Conservation (phyloP, 1,140 invertebrate species). For the Pantala flavescens region DNA sequence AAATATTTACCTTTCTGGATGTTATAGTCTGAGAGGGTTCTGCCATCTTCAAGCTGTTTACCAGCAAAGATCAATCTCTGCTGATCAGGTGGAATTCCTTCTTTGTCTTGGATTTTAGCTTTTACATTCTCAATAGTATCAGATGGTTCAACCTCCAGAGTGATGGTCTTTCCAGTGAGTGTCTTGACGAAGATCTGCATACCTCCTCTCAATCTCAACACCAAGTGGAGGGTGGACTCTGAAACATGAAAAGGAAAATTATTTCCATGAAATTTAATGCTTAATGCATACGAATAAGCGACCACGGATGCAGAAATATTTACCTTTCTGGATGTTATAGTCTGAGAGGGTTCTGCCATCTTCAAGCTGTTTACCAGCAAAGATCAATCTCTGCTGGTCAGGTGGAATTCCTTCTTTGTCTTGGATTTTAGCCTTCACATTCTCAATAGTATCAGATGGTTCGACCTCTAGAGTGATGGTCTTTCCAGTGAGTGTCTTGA, state of each 20-base stretch:
- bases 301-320: no score
- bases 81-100: constrained; percentile 54
- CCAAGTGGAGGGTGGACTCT: constrained; percentile 59
- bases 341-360: constrained; percentile 71
- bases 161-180: constrained; percentile 72
- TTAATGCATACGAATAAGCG: no score
- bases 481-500: constrained; percentile 76
- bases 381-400: constrained; percentile 49
- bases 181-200: constrained; percentile 81
- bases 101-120: constrained; percentile 55
- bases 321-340: constrained; percentile 65
- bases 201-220: constrained; percentile 65
- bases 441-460: constrained; percentile 62
- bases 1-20: constrained; percentile 50
- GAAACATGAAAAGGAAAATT: no score
- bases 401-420: constrained; percentile 46
- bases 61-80: constrained; percentile 52
- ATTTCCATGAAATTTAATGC: no score
- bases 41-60: constrained; percentile 52
- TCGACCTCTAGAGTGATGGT: constrained; percentile 77
- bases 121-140: constrained; percentile 59
- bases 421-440: constrained; percentile 68
- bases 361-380: constrained; percentile 71
- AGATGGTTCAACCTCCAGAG: constrained; percentile 59
- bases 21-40: constrained; percentile 62